phyloP scores from a whole-genome alignment of 2,797 vertebrate genomes.

The Anguilla pacifica region DNA sequence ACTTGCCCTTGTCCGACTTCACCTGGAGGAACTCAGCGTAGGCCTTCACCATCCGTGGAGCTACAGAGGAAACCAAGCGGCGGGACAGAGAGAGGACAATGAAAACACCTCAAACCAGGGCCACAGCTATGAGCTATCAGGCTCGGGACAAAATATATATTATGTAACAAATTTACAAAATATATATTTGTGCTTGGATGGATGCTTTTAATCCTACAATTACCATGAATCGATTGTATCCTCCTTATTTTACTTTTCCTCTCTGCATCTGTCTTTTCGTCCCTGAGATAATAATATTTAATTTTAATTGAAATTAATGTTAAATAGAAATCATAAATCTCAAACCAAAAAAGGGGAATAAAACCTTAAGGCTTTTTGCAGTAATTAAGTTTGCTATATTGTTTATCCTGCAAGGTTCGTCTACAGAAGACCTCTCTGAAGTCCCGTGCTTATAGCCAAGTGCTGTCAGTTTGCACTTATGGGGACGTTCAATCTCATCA shows the following conservation, averaged over 20 bases:
- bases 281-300: not conserved
- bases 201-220: not conserved
- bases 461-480: not conserved
- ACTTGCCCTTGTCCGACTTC: not conserved
- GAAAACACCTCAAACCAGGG: not conserved
- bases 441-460: not conserved
- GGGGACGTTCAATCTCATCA: not conserved
- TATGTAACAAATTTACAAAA: too few species aligned
- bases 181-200: not conserved
- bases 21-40: not conserved
- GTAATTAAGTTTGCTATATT: not conserved
- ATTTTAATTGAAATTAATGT: not conserved
- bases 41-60: not conserved
- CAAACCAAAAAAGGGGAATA: not conserved
- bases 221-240: not conserved
- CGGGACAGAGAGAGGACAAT: not conserved
- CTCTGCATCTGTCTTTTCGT: not conserved
- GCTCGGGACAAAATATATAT: too few species aligned
- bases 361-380: not conserved
- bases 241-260: not conserved
- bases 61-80: not conserved
- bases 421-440: not conserved
- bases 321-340: not conserved
- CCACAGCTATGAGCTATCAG: too few species aligned
- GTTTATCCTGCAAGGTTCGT: not conserved